These are phyloP conservation scores for Scelioninae gen. 2 DNA, from an alignment of 2,888 invertebrate species.

Conservation along the genomic window DNA sequence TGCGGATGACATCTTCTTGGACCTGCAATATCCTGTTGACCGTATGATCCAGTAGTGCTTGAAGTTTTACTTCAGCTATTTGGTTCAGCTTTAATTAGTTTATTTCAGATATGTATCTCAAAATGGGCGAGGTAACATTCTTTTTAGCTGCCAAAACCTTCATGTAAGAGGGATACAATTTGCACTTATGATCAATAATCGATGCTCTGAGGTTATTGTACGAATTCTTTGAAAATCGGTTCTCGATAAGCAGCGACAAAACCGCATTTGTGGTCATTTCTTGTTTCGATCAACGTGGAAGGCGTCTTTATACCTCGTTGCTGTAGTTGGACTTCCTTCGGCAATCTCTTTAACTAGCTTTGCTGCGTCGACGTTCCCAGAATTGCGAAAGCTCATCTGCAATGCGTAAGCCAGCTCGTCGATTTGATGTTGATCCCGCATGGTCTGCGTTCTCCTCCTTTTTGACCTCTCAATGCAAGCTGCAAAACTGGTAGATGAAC, in stretches of 20 bases:
- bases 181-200: conserved; percentile 29
- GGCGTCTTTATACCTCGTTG: conserved; percentile 49
- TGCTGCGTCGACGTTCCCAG: conserved; percentile 57
- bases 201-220: conserved; percentile 38
- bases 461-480: conserved; percentile 57
- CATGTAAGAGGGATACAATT: conserved; percentile 37
- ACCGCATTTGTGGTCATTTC: conserved; percentile 30
- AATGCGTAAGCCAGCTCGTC: conserved; percentile 46
- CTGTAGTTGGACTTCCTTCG: conserved; percentile 53
- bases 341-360: conserved; percentile 57
- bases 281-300: conserved; percentile 4
- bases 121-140: conserved; percentile 44
- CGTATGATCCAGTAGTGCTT: too few species aligned
- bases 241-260: conserved; percentile 38
- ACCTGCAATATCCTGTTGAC: too few species aligned
- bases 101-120: too few species aligned
- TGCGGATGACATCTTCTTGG: too few species aligned
- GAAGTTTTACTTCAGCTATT: conserved; percentile 15
- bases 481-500: conserved; percentile 53
- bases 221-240: conserved; percentile 38
- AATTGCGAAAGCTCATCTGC: conserved; percentile 60
- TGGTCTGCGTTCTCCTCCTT: conserved; percentile 13
- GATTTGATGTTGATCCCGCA: not conserved
- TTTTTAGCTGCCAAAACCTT: conserved; percentile 32
- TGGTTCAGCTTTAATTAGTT: conserved; percentile 50